These are phyloP conservation scores for Scytalopus superciliaris DNA, from an alignment of 2,113 vertebrate species.

Conservation along the genomic window DNA sequence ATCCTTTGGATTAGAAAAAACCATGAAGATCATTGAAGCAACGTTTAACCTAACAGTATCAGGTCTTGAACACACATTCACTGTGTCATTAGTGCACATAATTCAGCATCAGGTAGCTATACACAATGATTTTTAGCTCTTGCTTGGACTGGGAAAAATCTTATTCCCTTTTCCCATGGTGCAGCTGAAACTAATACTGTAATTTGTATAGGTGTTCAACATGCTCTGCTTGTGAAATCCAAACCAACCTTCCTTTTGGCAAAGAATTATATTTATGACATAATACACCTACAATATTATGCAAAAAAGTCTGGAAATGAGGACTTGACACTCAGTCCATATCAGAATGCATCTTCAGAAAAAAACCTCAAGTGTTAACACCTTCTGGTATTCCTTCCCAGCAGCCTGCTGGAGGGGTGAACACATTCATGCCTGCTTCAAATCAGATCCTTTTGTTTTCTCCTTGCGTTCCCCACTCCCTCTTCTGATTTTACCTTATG, in stretches of 20 bases:
- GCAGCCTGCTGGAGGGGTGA: neutral
- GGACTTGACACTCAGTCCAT: neutral
- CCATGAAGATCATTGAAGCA: neutral
- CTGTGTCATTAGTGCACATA: neutral
- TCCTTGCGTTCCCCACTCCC: neutral
- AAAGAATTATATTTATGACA: neutral
- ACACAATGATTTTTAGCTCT: neutral
- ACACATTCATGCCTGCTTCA: neutral
- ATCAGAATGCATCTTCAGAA: neutral
- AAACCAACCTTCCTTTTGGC: neutral
- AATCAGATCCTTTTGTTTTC: slow-evolving; percentile 33
- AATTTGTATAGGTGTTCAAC: neutral
- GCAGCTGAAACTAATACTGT: neutral
- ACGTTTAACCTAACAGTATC: neutral
- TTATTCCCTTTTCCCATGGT: neutral
- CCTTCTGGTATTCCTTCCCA: neutral
- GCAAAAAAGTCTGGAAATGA: neutral
- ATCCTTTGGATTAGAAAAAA: neutral
- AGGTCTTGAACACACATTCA: neutral
- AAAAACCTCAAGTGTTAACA: neutral
- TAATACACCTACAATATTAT: neutral
- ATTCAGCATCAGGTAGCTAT: neutral
- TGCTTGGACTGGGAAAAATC: neutral
- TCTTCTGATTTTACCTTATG: slow-evolving; percentile 44
- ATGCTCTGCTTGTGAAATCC: neutral